phyloP scores from a whole-genome alignment of 2,113 vertebrate species.

The Lycaon pictus region DNA sequence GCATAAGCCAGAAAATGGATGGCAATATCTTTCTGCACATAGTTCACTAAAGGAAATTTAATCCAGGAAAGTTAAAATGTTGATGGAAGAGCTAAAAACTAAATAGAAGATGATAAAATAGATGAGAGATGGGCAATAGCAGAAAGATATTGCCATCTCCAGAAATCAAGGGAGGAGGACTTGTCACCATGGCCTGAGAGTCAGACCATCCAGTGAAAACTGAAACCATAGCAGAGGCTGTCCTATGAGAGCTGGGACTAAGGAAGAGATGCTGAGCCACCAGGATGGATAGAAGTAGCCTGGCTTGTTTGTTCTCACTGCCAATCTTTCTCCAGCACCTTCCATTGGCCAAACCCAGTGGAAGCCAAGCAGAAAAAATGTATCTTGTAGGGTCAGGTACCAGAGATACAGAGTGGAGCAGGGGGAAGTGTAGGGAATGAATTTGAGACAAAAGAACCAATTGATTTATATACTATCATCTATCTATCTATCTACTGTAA shows the following conservation, averaged over 20 bases:
- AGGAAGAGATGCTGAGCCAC: not conserved
- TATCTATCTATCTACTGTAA: not conserved
- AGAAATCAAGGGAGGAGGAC: not conserved
- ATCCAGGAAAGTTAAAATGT: not conserved
- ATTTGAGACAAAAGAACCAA: not conserved
- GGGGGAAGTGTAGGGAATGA: not conserved
- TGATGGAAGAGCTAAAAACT: not conserved
- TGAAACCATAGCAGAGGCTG: not conserved
- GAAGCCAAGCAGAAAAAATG: not conserved
- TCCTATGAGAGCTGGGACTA: not conserved
- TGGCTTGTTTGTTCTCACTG: not conserved
- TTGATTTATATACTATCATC: not conserved
- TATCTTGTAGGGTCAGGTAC: not conserved
- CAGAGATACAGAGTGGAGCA: not conserved
- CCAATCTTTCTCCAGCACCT: not conserved
- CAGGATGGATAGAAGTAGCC: not conserved
- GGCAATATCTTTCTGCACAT: not conserved
- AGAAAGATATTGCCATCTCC: not conserved
- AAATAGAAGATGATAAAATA: not conserved
- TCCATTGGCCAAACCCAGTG: not conserved
- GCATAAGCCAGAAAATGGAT: not conserved
- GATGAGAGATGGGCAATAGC: not conserved
- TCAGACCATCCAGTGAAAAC: accelerated
- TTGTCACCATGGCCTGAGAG: not conserved
- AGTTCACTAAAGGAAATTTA: not conserved